Evolutionary conservation across 1,140 invertebrate genomes (phyloP).

Genomic region (Ditylenchus dipsaci): DNA sequence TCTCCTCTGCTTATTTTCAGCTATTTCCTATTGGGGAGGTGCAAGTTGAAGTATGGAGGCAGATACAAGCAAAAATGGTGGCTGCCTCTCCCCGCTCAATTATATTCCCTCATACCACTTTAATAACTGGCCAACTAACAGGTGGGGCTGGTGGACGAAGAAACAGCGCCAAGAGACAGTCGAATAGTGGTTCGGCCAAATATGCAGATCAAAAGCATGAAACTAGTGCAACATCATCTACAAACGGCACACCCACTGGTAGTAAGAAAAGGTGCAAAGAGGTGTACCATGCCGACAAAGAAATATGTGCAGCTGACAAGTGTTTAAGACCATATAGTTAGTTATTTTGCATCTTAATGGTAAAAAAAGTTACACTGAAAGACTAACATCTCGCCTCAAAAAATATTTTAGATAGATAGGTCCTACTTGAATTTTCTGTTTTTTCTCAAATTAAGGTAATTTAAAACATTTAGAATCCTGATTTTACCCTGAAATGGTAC

Average conservation of each 20-base stretch:
- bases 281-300: conserved; percentile 4
- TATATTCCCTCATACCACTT: conserved; percentile 7
- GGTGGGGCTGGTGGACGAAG: conserved; percentile 9
- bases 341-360: conserved; percentile 6
- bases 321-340: conserved; percentile 29
- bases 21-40: conserved; percentile 25
- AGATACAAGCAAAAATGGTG: conserved; percentile 24
- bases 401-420: too few species aligned
- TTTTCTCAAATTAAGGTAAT: too few species aligned
- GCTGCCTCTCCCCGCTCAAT: conserved; percentile 8
- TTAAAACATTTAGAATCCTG: too few species aligned
- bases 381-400: too few species aligned
- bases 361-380: background rate
- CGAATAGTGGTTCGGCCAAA: background rate
- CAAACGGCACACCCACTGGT: background rate
- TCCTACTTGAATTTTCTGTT: too few species aligned
- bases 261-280: conserved; percentile 6
- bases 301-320: conserved; percentile 27
- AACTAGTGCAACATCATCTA: background rate
- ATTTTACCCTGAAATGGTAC: too few species aligned
- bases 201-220: background rate
- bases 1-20: conserved; percentile 27
- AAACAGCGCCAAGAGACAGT: conserved; percentile 13
- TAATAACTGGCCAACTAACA: background rate
- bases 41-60: conserved; percentile 12